Conservation (phyloP, 2,888 invertebrate species). For the Latrodectus hesperus region DNA sequence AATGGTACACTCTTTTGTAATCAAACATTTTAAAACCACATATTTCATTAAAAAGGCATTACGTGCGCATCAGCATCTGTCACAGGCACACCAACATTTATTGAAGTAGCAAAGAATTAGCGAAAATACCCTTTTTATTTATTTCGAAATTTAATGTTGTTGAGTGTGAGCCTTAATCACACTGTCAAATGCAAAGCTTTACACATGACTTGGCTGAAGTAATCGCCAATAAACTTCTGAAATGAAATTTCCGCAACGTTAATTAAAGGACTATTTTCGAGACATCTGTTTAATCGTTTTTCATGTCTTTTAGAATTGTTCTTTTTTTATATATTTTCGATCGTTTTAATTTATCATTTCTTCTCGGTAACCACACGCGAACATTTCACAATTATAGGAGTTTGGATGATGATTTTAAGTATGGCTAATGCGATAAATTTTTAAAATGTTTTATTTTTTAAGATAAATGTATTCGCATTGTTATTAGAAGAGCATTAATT, state of each 20-base stretch:
- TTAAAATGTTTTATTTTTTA: no score
- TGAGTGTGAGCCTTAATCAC: constrained; percentile 21
- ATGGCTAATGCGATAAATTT: neutral
- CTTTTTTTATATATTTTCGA: constrained; percentile 7
- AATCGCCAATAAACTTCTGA: constrained; percentile 56
- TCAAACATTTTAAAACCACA: no score
- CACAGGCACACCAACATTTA: neutral
- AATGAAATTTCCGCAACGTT: constrained; percentile 43
- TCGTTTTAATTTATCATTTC: constrained; percentile 44
- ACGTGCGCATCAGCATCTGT: neutral
- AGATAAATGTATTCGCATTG: no score
- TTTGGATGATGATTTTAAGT: neutral
- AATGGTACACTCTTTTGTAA: no score
- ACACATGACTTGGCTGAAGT: constrained; percentile 43
- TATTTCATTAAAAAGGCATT: neutral
- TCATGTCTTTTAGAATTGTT: constrained; percentile 9
- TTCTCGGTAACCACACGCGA: constrained; percentile 38
- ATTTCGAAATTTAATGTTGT: constrained; percentile 32
- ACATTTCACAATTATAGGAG: constrained; percentile 28
- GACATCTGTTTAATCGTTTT: constrained; percentile 60
- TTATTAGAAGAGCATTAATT: no score
- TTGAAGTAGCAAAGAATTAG: constrained; percentile 6
- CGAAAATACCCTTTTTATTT: constrained; percentile 9
- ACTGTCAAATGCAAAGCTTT: constrained; percentile 50
- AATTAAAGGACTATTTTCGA: constrained; percentile 51